Base-by-base conservation (phyloP, 1,140 invertebrate species). In the Monomorium pharaonis region DNA sequence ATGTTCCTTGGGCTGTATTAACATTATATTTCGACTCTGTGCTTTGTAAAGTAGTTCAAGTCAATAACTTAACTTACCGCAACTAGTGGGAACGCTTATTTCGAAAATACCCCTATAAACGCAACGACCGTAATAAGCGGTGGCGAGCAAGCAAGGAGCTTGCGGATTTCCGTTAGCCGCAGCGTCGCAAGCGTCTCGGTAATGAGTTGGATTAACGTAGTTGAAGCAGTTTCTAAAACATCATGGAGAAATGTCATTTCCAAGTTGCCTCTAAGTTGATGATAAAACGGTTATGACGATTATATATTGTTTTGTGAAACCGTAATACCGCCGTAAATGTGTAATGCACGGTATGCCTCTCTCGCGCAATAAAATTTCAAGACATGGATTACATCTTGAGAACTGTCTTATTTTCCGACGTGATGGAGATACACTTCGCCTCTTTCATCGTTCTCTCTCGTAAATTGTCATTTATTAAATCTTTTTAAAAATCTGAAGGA, bases 161-260 rank as follows among this genome's bases (percentile, higher is more conserved):
- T 95, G 76, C 92, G 56, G 67, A 76, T 95, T 94, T 24, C 95
- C 94, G 7, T 95, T 93, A 3, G 92, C 92, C 21, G 93, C 92
- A 0, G 96, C 93, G 87, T 97, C 96, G 89, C 97, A 98, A 27
- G 96, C 96, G 89, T 96, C 95, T 87, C 97, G 97, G 93, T 93
- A 96, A 44, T 77, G 70, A 60, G 86, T 84, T 42, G 95, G 93
- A 81, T 94, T 92, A 0, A 95, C 92, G 58, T 94, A 94, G 78
- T 94, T 93, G 90, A 95, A 95, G 89, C 94, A 95, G 2, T 88
- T 67, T 37, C 95, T 95, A 63, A 60, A 93, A 91, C 33, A 49
- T 74, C 7, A 83, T 18, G 27, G 24, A 60, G 37, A 74, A 69
- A 83, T 7, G 33, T 49, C 1, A 27, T 49, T 37, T 54, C 6